A percentile compares a stretch with the other conserved stretches of the same genome.
These are phyloP conservation scores for Sialis fuliginosa DNA, from an alignment of 2,888 invertebrate species.

Conservation along the genomic window DNA sequence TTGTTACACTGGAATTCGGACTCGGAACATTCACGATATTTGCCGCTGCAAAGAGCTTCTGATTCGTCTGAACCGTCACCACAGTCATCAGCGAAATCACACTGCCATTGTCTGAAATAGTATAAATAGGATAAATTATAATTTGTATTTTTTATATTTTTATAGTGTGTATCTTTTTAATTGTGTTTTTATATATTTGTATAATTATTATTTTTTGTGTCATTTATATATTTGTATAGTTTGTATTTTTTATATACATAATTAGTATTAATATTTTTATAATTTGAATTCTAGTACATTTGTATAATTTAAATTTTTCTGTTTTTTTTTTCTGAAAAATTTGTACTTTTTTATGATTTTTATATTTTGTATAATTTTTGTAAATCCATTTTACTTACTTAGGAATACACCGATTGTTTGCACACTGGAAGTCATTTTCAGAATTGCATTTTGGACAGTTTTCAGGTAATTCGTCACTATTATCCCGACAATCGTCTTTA, in stretches of 20 bases:
- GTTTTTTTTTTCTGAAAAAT: neutral
- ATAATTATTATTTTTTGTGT: no score
- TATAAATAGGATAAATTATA: neutral
- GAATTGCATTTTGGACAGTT: conserved; percentile 80
- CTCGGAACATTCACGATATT: conserved; percentile 81
- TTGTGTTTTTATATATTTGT: no score
- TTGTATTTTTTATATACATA: no score
- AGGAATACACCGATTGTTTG: conserved; percentile 76
- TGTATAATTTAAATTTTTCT: neutral
- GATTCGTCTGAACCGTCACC: conserved; percentile 86
- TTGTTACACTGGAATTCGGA: conserved; percentile 79
- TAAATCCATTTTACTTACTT: conserved; percentile 22
- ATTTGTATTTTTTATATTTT: no score
- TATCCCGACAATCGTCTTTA: conserved; percentile 90
- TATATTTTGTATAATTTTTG: neutral
- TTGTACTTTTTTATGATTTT: neutral
- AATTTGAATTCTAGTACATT: no score
- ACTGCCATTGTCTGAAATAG: conserved; percentile 56
- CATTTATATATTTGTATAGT: no score
- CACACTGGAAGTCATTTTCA: conserved; percentile 83
- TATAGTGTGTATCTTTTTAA: no score
- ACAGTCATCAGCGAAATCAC: conserved; percentile 94
- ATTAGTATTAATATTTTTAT: no score
- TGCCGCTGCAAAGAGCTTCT: conserved; percentile 61
- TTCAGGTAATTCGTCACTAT: conserved; percentile 79